Percentiles rank a stretch among this genome's conserved stretches.
These are phyloP conservation scores for Pseudomyrmex dendroicus DNA, from an alignment of 1,140 invertebrate species.

Conservation along the genomic window DNA sequence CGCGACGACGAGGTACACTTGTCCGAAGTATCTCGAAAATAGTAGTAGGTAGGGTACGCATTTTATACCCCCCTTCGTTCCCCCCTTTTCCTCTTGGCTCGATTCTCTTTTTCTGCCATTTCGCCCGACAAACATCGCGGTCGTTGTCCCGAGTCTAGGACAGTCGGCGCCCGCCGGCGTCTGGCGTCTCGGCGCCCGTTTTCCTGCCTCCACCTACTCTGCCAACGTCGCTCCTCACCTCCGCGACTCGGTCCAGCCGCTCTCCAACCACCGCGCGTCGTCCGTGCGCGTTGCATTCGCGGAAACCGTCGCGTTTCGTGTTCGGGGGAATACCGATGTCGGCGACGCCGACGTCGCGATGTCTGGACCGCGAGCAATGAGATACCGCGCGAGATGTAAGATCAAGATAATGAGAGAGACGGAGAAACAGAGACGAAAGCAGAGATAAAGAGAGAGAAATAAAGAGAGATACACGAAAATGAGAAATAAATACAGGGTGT, in stretches of 20 bases:
- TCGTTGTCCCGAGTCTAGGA: conserved; percentile 74
- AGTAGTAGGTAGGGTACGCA: background rate
- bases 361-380: conserved; percentile 26
- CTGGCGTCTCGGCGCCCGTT: conserved; percentile 71
- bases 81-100: background rate
- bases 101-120: conserved; percentile 59
- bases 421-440: too few species aligned
- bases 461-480: background rate
- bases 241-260: conserved; percentile 41
- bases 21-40: conserved; percentile 35
- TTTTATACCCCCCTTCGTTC: too few species aligned
- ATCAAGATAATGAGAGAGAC: background rate
- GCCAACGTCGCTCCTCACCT: background rate
- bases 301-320: conserved; percentile 3
- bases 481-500: conserved; percentile 18
- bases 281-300: conserved; percentile 19
- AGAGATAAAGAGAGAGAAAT: too few species aligned
- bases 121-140: conserved; percentile 69
- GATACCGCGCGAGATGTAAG: conserved; percentile 15
- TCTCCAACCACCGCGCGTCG: conserved; percentile 8
- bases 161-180: conserved; percentile 69
- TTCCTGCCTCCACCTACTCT: background rate
- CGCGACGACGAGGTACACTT: conserved; percentile 14
- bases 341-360: conserved; percentile 28
- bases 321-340: conserved; percentile 9